phyloP scores from a whole-genome alignment of 2,888 invertebrate species.

The Stenotaenia linearis region DNA sequence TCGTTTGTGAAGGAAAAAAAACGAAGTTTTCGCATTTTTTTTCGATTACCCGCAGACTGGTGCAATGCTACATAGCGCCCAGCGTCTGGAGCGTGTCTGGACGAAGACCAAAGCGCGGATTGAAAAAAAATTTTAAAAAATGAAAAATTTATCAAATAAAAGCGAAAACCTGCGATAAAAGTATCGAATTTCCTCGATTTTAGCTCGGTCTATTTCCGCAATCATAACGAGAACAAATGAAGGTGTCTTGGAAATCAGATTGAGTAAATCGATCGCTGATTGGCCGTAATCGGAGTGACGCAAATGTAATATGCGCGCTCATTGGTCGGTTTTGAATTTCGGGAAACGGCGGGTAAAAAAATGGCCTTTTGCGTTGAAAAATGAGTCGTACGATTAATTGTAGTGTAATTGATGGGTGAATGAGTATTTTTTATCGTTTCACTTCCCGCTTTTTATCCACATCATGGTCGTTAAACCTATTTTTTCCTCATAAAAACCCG shows the following conservation, averaged over 20 bases:
- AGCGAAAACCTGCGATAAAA: no score
- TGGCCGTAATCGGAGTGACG: not conserved
- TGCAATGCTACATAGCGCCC: not conserved
- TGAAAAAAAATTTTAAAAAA: not conserved
- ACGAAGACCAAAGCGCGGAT: not conserved
- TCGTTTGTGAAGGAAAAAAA: not conserved
- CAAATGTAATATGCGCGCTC: not conserved
- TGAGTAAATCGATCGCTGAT: not conserved
- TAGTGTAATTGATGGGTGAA: not conserved
- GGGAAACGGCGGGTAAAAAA: not conserved
- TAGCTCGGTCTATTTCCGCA: not conserved
- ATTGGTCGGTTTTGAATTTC: not conserved
- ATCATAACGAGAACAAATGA: not conserved
- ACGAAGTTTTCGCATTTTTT: not conserved
- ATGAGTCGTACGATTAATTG: no score
- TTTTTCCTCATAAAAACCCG: not conserved
- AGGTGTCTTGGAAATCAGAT: no score
- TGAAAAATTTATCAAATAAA: no score
- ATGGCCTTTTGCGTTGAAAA: no score
- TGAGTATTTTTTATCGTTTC: not conserved
- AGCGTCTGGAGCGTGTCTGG: not conserved
- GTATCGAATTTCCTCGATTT: no score
- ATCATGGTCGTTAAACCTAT: not conserved
- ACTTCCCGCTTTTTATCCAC: not conserved
- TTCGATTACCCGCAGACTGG: not conserved